Percentiles rank a stretch among this genome's conserved stretches.
Conservation (phyloP, 1,140 invertebrate species). For the Neelides sp. region DNA sequence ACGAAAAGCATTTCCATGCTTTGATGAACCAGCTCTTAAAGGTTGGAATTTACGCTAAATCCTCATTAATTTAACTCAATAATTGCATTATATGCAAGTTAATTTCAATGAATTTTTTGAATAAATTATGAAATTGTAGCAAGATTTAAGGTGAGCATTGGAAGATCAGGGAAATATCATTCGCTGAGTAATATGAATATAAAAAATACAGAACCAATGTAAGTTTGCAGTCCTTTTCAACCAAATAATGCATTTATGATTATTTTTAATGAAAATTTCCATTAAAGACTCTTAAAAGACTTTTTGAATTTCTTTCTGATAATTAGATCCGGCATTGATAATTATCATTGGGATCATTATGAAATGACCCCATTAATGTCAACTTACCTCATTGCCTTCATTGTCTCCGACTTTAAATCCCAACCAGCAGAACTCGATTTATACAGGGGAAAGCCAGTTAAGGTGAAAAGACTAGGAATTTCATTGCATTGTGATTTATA, state of each 20-base stretch:
- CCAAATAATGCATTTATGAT: too few species aligned
- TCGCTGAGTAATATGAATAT: conserved; percentile 7
- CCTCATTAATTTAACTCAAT: conserved; percentile 57
- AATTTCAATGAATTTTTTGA: too few species aligned
- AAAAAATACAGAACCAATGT: conserved; percentile 1
- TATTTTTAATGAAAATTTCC: too few species aligned
- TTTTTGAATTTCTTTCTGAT: too few species aligned
- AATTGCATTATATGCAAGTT: too few species aligned
- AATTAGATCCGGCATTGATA: conserved; percentile 30
- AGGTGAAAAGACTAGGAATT: background rate
- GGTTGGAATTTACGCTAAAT: too few species aligned
- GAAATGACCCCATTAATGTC: conserved; percentile 63
- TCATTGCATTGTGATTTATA: background rate
- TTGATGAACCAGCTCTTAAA: conserved; percentile 83
- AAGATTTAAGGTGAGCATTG: conserved; percentile 8
- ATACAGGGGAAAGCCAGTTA: background rate
- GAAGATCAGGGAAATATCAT: background rate
- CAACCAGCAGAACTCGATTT: background rate
- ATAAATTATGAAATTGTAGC: too few species aligned
- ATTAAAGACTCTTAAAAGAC: too few species aligned
- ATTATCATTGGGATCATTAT: conserved; percentile 54
- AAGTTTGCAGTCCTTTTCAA: too few species aligned
- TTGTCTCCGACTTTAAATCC: conserved; percentile 58
- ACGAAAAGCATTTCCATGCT: conserved; percentile 77
- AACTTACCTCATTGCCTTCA: conserved; percentile 68